These are phyloP conservation scores for Eolophus roseicapilla DNA, from an alignment of 2,113 vertebrate genomes.

Conservation along the genomic window DNA sequence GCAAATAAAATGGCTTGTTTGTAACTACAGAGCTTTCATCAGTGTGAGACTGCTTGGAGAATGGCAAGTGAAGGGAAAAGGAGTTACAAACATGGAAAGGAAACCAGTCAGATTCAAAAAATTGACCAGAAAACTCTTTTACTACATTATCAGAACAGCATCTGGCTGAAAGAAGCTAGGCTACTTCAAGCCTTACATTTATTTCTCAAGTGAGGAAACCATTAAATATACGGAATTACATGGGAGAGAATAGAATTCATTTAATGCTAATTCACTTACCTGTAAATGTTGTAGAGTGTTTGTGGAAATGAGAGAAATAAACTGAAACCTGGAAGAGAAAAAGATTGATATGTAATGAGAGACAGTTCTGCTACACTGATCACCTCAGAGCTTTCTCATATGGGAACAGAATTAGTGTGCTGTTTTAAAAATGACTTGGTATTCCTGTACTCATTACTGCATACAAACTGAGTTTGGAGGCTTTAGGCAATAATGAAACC, in stretches of 20 bases:
- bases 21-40: neutral
- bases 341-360: neutral
- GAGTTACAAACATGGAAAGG: neutral
- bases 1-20: neutral
- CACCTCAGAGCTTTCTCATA: neutral
- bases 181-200: neutral
- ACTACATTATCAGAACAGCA: neutral
- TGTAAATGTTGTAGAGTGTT: slow-evolving; percentile 63
- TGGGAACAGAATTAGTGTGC: neutral
- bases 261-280: slow-evolving; percentile 32
- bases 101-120: neutral
- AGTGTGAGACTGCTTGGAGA: neutral
- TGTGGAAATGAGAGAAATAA: slow-evolving; percentile 63
- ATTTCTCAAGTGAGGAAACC: neutral
- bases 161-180: neutral
- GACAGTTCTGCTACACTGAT: neutral
- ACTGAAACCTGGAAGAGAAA: slow-evolving; percentile 55
- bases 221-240: neutral
- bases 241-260: neutral
- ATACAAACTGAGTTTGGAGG: neutral
- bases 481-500: neutral
- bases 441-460: neutral
- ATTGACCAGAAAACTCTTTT: neutral
- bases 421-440: neutral
- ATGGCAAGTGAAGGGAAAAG: neutral